Evolutionary conservation across 2,888 invertebrate genomes (phyloP).

Genomic region (Cosmia trapezina): DNA sequence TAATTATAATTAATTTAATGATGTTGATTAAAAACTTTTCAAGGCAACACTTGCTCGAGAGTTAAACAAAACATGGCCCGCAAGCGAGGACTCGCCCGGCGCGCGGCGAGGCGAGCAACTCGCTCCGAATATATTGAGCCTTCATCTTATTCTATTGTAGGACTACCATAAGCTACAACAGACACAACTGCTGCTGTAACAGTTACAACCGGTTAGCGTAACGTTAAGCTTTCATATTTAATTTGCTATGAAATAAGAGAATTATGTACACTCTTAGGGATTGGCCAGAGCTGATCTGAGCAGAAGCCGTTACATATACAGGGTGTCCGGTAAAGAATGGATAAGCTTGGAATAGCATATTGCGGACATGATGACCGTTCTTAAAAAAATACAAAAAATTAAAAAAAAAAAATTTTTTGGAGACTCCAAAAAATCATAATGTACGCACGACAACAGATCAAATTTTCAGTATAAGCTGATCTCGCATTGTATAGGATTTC

Average conservation of each 20-base stretch:
- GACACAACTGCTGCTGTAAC: constrained; percentile 3
- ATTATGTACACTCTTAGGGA: constrained; percentile 16
- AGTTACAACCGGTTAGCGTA: neutral
- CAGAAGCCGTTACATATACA: too few species aligned
- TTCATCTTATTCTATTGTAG: constrained; percentile 2
- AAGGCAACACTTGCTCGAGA: neutral
- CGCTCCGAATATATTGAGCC: neutral
- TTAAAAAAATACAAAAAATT: too few species aligned
- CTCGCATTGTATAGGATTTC: too few species aligned
- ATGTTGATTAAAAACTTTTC: neutral
- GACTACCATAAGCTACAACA: neutral
- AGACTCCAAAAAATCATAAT: too few species aligned
- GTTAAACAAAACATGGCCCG: neutral
- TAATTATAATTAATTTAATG: constrained; percentile 1
- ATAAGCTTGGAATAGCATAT: too few species aligned
- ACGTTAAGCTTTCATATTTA: constrained; percentile 6
- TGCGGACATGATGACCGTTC: too few species aligned
- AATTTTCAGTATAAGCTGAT: too few species aligned
- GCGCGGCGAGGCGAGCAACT: neutral
- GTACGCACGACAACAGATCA: too few species aligned
- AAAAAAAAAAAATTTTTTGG: too few species aligned
- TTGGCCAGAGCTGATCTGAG: neutral
- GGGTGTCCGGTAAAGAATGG: too few species aligned
- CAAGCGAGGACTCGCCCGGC: neutral
- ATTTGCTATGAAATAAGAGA: constrained; percentile 13